Evolutionary conservation across 1,140 invertebrate genomes (phyloP).

Genomic region (Heliconius hermathena): DNA sequence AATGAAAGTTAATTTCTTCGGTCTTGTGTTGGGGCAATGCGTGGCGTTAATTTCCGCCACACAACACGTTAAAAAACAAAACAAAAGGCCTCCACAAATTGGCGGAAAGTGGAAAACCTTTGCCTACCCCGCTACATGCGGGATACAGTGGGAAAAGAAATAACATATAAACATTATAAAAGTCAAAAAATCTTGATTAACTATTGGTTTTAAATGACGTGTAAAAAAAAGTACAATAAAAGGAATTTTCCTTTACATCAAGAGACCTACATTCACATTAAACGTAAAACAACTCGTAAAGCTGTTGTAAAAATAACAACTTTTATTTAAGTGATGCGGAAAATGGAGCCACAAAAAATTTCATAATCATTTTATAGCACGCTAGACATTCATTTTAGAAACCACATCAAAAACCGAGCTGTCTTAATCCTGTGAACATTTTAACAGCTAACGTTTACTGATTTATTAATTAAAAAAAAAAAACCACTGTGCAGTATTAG

Average conservation of each 20-base stretch:
- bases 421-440: conserved; percentile 29
- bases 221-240: conserved; percentile 18
- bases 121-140: too few species aligned
- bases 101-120: too few species aligned
- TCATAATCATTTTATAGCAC: conserved; percentile 43
- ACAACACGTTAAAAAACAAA: too few species aligned
- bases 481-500: conserved; percentile 52
- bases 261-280: conserved; percentile 19
- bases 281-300: conserved; percentile 33
- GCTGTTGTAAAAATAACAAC: conserved; percentile 25
- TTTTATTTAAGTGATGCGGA: conserved; percentile 31
- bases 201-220: not conserved
- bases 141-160: too few species aligned
- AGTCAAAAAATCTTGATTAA: too few species aligned
- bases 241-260: conserved; percentile 23
- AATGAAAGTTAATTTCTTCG: too few species aligned
- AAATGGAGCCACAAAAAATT: conserved; percentile 44
- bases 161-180: too few species aligned
- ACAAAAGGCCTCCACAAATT: too few species aligned
- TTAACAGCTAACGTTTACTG: conserved; percentile 32
- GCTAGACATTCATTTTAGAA: conserved; percentile 27
- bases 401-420: conserved; percentile 50
- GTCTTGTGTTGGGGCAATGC: too few species aligned
- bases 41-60: too few species aligned
- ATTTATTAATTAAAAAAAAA: conserved; percentile 61